Evolutionary conservation across 2,888 invertebrate genomes (phyloP).

Genomic region (Chesias legatella): DNA sequence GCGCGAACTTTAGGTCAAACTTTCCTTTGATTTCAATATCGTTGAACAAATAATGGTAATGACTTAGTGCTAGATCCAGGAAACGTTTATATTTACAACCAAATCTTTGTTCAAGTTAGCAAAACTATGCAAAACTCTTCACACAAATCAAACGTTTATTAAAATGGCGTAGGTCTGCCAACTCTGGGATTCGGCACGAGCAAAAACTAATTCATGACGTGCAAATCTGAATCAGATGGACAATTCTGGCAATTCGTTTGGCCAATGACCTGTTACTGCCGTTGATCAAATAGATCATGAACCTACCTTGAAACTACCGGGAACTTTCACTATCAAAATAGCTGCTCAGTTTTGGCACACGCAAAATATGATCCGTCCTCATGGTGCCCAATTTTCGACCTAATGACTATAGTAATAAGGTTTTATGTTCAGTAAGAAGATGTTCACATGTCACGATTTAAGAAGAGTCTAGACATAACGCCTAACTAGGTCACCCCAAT

Average conservation of each 20-base stretch:
- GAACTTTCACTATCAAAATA: conserved; percentile 30
- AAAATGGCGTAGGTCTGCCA: no score
- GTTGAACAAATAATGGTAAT: no score
- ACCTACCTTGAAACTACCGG: conserved; percentile 19
- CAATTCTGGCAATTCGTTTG: conserved; percentile 5
- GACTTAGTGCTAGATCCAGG: no score
- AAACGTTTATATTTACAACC: no score
- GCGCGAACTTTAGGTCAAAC: no score
- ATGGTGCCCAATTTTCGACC: conserved; percentile 11
- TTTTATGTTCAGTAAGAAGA: neutral
- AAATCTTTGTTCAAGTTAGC: no score
- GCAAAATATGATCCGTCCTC: conserved; percentile 13
- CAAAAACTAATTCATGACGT: neutral
- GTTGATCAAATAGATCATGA: conserved; percentile 2
- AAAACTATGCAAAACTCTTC: no score
- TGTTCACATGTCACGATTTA: conserved; percentile 11
- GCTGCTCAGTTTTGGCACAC: conserved; percentile 25
- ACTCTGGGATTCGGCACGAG: no score
- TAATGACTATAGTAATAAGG: conserved; percentile 5
- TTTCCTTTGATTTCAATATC: no score
- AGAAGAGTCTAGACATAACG: conserved; percentile 12
- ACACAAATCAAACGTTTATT: no score
- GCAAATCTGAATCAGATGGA: neutral
- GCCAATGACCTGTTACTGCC: conserved; percentile 18
- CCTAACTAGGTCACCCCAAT: conserved; percentile 24